phyloP scores from a whole-genome alignment of 2,797 vertebrate species.

The Phrynocephalus forsythii region DNA sequence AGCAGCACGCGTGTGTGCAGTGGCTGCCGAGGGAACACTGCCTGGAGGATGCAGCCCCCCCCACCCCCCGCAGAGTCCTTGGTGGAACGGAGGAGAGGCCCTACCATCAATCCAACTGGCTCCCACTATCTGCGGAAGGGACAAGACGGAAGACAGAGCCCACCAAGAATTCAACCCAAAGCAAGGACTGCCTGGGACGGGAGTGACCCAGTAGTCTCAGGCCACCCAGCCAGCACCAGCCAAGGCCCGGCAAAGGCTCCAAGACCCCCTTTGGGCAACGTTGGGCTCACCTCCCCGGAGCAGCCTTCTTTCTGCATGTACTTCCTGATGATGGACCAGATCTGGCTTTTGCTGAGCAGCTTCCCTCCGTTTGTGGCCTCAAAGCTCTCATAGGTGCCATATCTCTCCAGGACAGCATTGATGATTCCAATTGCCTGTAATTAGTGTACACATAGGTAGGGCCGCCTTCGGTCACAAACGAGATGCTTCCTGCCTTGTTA shows the following conservation, averaged over 20 bases:
- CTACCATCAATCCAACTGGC: background rate
- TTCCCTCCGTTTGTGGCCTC: constrained; percentile 90
- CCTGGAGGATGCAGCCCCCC: background rate
- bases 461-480: too few species aligned
- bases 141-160: too few species aligned
- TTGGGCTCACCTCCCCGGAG: constrained; percentile 86
- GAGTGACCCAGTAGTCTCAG: too few species aligned
- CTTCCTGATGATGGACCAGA: constrained; percentile 91
- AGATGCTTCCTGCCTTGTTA: too few species aligned
- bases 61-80: rapidly evolving
- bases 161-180: background rate
- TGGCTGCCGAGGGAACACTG: background rate
- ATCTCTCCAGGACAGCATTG: constrained; percentile 90
- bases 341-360: constrained; percentile 91
- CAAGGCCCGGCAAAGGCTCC: too few species aligned
- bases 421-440: constrained; percentile 92
- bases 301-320: constrained; percentile 98
- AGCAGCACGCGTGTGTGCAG: background rate
- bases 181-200: background rate
- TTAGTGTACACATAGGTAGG: background rate
- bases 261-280: background rate
- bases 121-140: background rate
- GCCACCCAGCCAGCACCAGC: background rate
- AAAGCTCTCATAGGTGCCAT: constrained; percentile 91
- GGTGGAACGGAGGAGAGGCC: too few species aligned